A percentile compares a stretch with the other conserved stretches of the same genome.
phyloP scores from a whole-genome alignment of 2,888 invertebrate species.

The Teleogryllus oceanicus region DNA sequence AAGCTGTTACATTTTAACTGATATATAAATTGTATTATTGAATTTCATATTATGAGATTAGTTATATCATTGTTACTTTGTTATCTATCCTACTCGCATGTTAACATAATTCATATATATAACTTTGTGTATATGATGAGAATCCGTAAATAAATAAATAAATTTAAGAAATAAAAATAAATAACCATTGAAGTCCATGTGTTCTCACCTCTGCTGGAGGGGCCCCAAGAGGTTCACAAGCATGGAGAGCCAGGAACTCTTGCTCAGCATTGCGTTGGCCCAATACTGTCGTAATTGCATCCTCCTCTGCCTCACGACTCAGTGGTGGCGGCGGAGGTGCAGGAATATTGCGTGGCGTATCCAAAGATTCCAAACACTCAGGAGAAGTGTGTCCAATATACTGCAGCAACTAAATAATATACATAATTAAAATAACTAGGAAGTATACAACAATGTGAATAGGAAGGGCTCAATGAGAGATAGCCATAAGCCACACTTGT shows the following conservation, averaged over 20 bases:
- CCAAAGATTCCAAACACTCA: slow-evolving; percentile 69
- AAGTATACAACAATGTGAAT: not conserved
- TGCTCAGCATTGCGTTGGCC: slow-evolving; percentile 81
- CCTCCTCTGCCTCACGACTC: slow-evolving; percentile 73
- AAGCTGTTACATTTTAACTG: too few relatives aligned
- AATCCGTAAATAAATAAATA: too few relatives aligned
- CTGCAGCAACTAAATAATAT: slow-evolving; percentile 64
- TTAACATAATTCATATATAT: too few relatives aligned
- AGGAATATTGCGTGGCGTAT: slow-evolving; percentile 73
- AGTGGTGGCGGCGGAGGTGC: slow-evolving; percentile 65
- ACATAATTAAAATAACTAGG: not conserved
- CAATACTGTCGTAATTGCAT: slow-evolving; percentile 78
- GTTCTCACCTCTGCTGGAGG: slow-evolving; percentile 34
- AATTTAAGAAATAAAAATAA: not conserved
- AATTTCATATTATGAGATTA: too few relatives aligned
- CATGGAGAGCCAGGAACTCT: slow-evolving; percentile 57
- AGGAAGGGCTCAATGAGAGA: not conserved
- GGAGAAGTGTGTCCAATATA: slow-evolving; percentile 91
- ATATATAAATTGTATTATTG: too few relatives aligned
- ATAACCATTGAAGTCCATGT: not conserved
- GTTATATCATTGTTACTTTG: too few relatives aligned
- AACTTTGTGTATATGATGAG: too few relatives aligned
- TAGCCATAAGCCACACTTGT: too few relatives aligned
- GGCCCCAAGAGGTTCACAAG: slow-evolving; percentile 11
- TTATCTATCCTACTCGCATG: too few relatives aligned